Conservation (phyloP, 2,888 invertebrate species). For the Tipula lateralis region DNA sequence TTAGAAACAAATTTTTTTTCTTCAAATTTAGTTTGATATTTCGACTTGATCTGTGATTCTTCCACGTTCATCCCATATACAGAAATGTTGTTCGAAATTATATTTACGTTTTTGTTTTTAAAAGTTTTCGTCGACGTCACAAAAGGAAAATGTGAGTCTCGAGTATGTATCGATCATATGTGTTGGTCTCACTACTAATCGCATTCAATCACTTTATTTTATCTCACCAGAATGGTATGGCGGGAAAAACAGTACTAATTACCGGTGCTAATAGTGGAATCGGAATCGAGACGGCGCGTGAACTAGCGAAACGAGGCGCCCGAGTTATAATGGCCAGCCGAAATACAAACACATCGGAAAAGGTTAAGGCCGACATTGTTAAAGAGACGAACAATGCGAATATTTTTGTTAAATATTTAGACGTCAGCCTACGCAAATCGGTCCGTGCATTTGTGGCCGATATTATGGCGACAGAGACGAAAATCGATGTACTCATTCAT, state of each 20-base stretch:
- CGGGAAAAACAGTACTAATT: not conserved
- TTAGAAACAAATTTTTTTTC: too few species aligned
- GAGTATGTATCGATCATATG: too few species aligned
- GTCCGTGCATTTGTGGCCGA: slow-evolving; percentile 71
- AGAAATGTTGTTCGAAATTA: too few species aligned
- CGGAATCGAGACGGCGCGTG: not conserved
- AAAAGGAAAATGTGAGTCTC: too few species aligned
- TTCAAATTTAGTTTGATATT: too few species aligned
- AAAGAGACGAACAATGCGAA: slow-evolving; percentile 60
- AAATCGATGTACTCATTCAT: slow-evolving; percentile 63
- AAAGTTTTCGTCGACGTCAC: too few species aligned
- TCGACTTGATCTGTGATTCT: too few species aligned
- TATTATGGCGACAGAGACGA: slow-evolving; percentile 60
- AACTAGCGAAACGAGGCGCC: not conserved
- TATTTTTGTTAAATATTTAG: slow-evolving; percentile 61
- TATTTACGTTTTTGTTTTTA: too few species aligned
- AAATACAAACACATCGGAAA: not conserved
- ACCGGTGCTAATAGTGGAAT: not conserved
- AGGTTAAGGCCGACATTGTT: slow-evolving; percentile 56
- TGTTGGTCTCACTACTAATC: too few species aligned
- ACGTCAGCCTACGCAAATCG: slow-evolving; percentile 65
- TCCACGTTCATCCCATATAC: too few species aligned
- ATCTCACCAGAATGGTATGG: not conserved
- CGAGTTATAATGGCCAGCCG: not conserved
- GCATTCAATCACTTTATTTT: not conserved